Evolutionary conservation across 2,797 vertebrate genomes (phyloP).

Genomic region (Chromobotia macracanthus): DNA sequence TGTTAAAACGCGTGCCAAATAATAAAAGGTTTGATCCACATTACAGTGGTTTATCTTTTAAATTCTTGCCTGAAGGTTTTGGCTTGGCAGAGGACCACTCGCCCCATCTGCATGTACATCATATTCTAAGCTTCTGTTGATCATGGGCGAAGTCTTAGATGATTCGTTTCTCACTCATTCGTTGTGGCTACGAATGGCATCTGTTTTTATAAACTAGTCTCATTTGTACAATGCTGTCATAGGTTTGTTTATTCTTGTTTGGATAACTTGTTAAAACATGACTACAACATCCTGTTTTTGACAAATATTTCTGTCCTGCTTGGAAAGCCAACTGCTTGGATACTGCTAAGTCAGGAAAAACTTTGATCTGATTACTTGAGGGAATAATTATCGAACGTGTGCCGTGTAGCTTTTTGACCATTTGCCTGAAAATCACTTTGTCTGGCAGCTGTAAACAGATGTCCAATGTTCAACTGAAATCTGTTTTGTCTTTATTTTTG

Average conservation of each 20-base stretch:
- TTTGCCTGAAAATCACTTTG: slow-evolving; percentile 46
- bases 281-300: slow-evolving; percentile 29
- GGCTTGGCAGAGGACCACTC: slow-evolving; percentile 12
- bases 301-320: slow-evolving; percentile 37
- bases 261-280: slow-evolving; percentile 19
- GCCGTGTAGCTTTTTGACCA: slow-evolving; percentile 8
- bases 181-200: slow-evolving; percentile 12
- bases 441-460: slow-evolving; percentile 42
- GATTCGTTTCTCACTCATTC: slow-evolving; percentile 16
- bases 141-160: not conserved
- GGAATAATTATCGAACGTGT: not conserved
- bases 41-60: slow-evolving; percentile 5
- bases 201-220: slow-evolving; percentile 17
- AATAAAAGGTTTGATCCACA: not conserved
- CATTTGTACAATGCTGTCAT: not conserved
- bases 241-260: slow-evolving; percentile 7
- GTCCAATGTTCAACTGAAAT: slow-evolving; percentile 9
- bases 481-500: slow-evolving; percentile 11
- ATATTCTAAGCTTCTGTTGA: slow-evolving; percentile 13
- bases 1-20: not conserved
- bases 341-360: slow-evolving; percentile 26
- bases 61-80: slow-evolving; percentile 27
- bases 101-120: slow-evolving; percentile 1
- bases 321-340: slow-evolving; percentile 19
- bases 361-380: not conserved